phyloP scores from a whole-genome alignment of 1,140 invertebrate species.

The Papilio helenus region DNA sequence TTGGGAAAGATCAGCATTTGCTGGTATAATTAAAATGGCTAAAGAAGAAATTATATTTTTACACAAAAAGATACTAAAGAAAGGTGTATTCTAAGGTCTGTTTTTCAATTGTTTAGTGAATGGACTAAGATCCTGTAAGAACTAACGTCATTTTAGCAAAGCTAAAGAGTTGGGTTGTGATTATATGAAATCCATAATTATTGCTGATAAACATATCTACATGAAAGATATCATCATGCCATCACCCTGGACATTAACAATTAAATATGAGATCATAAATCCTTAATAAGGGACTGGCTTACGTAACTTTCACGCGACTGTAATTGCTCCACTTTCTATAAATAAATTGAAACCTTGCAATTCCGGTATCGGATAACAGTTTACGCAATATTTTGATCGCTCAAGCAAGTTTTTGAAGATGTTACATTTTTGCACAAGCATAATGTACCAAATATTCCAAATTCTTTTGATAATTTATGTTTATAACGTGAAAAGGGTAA shows the following conservation, averaged over 20 bases:
- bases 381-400: constrained; percentile 1
- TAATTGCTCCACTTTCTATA: constrained; percentile 17
- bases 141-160: too few relatives aligned
- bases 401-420: constrained; percentile 11
- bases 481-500: too few relatives aligned
- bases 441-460: neutral
- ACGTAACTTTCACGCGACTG: neutral
- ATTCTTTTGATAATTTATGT: too few relatives aligned
- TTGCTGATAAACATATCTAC: neutral
- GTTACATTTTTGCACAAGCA: neutral
- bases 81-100: too few relatives aligned
- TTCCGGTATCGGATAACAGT: neutral
- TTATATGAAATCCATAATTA: too few relatives aligned
- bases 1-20: too few relatives aligned
- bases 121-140: too few relatives aligned
- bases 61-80: too few relatives aligned
- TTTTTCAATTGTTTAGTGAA: too few relatives aligned
- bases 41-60: too few relatives aligned
- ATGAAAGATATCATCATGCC: neutral
- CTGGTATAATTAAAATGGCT: too few relatives aligned
- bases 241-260: neutral
- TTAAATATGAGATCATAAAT: constrained; percentile 1
- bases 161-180: too few relatives aligned
- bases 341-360: constrained; percentile 6
- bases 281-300: neutral